Conservation (phyloP, 2,113 vertebrate genomes). For the Corydoras sp. region DNA sequence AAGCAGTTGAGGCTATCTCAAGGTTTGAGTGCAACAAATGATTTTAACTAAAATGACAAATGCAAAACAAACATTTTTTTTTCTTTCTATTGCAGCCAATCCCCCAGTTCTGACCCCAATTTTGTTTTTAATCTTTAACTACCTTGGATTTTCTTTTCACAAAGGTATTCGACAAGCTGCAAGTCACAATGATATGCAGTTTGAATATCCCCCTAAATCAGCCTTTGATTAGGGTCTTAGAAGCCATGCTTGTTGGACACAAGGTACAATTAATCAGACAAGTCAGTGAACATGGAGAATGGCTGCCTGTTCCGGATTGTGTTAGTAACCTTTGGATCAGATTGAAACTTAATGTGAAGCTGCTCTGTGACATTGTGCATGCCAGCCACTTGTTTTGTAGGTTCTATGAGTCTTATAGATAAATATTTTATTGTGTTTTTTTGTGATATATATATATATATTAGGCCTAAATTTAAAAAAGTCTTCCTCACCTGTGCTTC, state of each 20-base stretch:
- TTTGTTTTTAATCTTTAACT: not conserved
- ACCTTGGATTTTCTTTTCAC: not conserved
- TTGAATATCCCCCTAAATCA: slow-evolving; percentile 27
- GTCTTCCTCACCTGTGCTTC: slow-evolving; percentile 73
- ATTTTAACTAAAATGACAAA: not conserved
- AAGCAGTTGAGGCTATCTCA: no score
- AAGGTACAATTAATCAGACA: slow-evolving; percentile 41
- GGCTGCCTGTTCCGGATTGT: slow-evolving; percentile 25
- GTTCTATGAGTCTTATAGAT: not conserved
- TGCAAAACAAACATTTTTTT: not conserved
- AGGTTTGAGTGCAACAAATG: not conserved
- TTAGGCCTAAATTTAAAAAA: no score
- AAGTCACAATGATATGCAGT: slow-evolving; percentile 4
- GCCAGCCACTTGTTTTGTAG: slow-evolving; percentile 29
- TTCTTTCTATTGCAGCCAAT: not conserved
- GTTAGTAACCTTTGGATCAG: slow-evolving; percentile 33
- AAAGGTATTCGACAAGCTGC: not conserved
- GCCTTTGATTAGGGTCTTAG: slow-evolving; percentile 35
- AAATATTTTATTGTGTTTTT: no score
- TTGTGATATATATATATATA: no score
- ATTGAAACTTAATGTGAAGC: slow-evolving; percentile 35
- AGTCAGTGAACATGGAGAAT: slow-evolving; percentile 23
- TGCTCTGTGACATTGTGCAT: slow-evolving; percentile 36
- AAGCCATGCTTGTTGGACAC: slow-evolving; percentile 25
- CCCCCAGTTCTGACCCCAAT: slow-evolving; percentile 6